These are phyloP conservation scores for Bombyx mandarina DNA, from an alignment of 1,140 invertebrate genomes.

Conservation along the genomic window DNA sequence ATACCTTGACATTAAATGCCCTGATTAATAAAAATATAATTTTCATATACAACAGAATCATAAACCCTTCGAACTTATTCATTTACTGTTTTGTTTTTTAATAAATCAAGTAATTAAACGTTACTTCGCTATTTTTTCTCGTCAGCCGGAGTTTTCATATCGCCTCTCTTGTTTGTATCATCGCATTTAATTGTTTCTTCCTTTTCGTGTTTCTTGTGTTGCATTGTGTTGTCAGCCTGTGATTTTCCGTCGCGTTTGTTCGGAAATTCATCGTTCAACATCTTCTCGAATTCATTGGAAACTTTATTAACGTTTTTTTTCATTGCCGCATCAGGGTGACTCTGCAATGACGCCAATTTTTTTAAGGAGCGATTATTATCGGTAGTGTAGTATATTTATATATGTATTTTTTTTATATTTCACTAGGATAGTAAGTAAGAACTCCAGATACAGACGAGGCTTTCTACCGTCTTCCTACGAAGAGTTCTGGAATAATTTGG, in stretches of 20 bases:
- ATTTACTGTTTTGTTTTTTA: not conserved
- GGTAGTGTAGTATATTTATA: not conserved
- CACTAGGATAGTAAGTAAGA: too few relatives aligned
- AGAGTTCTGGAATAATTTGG: too few relatives aligned
- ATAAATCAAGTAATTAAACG: not conserved
- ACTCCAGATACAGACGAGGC: too few relatives aligned
- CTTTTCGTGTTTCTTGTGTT: constrained; percentile 23
- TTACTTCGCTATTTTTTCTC: constrained; percentile 20
- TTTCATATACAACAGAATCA: too few relatives aligned
- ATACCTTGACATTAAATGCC: too few relatives aligned
- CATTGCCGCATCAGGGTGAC: constrained; percentile 53
- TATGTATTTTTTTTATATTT: not conserved
- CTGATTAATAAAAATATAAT: too few relatives aligned
- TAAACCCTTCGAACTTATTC: not conserved
- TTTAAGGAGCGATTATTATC: too few relatives aligned
- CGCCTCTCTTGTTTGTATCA: constrained; percentile 30
- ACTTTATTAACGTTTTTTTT: constrained; percentile 60
- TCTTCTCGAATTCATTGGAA: constrained; percentile 57
- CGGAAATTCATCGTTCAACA: constrained; percentile 54
- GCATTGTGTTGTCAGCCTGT: constrained; percentile 31
- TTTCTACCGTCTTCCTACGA: too few relatives aligned
- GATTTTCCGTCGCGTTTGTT: constrained; percentile 42
- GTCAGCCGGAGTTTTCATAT: constrained; percentile 25
- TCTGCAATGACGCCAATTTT: constrained; percentile 22
- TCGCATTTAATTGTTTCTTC: constrained; percentile 22